Evolutionary conservation across 2,888 invertebrate genomes (phyloP).

Genomic region (Blastobasis lacticolella): DNA sequence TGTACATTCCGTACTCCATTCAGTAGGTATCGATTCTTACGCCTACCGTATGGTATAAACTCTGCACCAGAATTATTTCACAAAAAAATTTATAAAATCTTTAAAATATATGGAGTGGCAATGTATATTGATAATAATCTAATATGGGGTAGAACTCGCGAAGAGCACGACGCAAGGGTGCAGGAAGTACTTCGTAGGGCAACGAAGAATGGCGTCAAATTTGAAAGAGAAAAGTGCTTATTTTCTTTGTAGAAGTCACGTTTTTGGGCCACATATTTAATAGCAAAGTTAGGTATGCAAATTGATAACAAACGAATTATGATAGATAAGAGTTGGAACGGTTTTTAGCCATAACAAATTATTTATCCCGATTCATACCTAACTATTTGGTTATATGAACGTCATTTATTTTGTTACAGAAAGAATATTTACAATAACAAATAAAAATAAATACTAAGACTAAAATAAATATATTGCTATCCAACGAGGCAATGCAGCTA

Average conservation of each 20-base stretch:
- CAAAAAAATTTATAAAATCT: conserved; percentile 9
- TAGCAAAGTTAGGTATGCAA: too few species aligned
- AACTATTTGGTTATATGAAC: too few species aligned
- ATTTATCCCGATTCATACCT: too few species aligned
- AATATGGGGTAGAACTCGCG: conserved; percentile 3
- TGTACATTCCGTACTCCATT: conserved; percentile 13
- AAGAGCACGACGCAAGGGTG: conserved; percentile 7
- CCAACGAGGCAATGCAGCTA: too few species aligned
- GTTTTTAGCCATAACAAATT: too few species aligned
- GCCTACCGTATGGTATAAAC: conserved; percentile 17
- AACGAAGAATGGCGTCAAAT: neutral
- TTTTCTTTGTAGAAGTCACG: conserved; percentile 16
- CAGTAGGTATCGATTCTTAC: conserved; percentile 11
- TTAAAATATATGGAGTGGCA: conserved; percentile 8
- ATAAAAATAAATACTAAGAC: too few species aligned
- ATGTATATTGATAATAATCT: conserved; percentile 13
- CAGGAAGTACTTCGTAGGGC: conserved; percentile 8
- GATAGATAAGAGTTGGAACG: too few species aligned
- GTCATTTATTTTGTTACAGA: too few species aligned
- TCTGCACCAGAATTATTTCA: conserved; percentile 14
- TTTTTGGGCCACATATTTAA: conserved; percentile 21
- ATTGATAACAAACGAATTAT: too few species aligned
- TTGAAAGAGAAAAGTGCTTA: neutral
- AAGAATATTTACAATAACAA: too few species aligned
- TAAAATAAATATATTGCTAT: too few species aligned